A percentile compares a stretch with the other conserved stretches of the same genome.
Conservation (phyloP, 37 sponge, comb jelly and placozoan species). For the Bolinopsis microptera region DNA sequence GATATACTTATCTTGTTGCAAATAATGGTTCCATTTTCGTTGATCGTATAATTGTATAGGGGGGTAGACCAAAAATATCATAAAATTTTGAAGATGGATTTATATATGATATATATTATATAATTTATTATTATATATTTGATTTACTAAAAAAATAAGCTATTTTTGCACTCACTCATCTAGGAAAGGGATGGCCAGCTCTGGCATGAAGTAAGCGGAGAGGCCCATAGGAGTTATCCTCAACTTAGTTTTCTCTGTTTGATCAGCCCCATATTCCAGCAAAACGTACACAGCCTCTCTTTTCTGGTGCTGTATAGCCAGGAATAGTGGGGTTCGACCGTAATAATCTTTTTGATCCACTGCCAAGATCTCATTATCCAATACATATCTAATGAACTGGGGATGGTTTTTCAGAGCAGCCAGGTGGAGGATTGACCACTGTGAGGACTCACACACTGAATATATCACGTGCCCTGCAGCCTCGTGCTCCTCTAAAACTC, state of each 20-base stretch:
- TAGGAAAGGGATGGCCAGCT: background rate
- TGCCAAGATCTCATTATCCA: background rate
- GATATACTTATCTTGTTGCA: too few relatives aligned
- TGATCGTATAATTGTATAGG: too few relatives aligned
- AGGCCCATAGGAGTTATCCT: background rate
- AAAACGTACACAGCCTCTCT: background rate
- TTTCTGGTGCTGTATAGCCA: background rate
- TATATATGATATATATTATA: too few relatives aligned
- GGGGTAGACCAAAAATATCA: too few relatives aligned
- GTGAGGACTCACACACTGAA: background rate
- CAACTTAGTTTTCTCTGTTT: background rate
- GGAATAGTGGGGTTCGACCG: background rate
- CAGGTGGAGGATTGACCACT: background rate
- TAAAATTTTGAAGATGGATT: too few relatives aligned
- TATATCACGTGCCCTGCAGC: background rate
- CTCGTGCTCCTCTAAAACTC: background rate
- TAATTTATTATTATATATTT: background rate
- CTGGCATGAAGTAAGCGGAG: constrained; percentile 19
- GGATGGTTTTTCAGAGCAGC: background rate
- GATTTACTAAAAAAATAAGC: background rate
- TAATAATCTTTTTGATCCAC: background rate
- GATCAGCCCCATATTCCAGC: background rate
- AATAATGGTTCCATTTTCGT: too few relatives aligned
- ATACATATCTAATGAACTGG: background rate
- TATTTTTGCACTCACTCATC: background rate